Conservation (phyloP, 2,888 invertebrate species). For the Andrena fulva region DNA sequence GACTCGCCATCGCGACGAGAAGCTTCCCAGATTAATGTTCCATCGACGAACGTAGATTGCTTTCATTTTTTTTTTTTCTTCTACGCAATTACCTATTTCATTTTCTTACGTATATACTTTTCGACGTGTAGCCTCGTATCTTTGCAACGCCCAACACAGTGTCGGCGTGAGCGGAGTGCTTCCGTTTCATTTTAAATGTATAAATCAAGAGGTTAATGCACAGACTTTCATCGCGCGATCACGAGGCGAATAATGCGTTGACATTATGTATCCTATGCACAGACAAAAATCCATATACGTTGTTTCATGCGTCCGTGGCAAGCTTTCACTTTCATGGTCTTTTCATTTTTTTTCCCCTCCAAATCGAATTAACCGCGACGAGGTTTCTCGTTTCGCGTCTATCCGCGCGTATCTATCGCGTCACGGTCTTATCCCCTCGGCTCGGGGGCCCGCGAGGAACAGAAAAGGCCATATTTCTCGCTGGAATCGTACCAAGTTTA, state of each 20-base stretch:
- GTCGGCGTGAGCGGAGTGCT: not conserved
- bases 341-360: not conserved
- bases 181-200: not conserved
- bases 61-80: too few species aligned
- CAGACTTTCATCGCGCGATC: slow-evolving; percentile 2
- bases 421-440: not conserved
- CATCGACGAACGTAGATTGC: too few species aligned
- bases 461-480: not conserved
- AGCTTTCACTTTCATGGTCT: slow-evolving; percentile 39
- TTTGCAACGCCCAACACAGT: too few species aligned
- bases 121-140: too few species aligned
- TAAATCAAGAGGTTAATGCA: not conserved
- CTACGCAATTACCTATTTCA: not conserved
- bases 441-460: not conserved
- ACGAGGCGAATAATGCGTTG: slow-evolving; percentile 5
- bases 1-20: not conserved
- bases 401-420: not conserved
- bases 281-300: slow-evolving; percentile 57
- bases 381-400: not conserved
- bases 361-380: slow-evolving; percentile 2
- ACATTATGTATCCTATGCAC: slow-evolving; percentile 26
- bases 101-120: not conserved
- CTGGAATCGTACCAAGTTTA: slow-evolving; percentile 38
- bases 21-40: too few species aligned
- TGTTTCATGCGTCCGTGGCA: slow-evolving; percentile 57